Base-by-base conservation (phyloP, 2,797 vertebrate genomes). In the Hafferia zeledoni region DNA sequence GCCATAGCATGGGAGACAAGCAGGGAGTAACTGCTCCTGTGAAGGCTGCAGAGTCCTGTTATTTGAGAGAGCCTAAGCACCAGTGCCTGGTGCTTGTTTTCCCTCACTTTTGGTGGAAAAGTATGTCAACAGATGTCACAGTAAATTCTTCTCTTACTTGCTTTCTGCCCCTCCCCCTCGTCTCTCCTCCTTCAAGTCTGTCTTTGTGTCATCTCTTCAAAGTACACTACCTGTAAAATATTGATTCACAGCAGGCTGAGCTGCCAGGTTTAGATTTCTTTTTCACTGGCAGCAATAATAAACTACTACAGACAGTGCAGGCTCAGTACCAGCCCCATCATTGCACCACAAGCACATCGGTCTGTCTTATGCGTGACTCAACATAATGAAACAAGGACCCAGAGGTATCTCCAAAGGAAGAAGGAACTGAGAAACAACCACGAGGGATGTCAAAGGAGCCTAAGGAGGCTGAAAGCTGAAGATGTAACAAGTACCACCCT, bases 201-300 rank as follows among this genome's bases (percentile, higher is more conserved):
- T 97, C 98, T 98, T 96, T 90, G 95, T 98, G 97, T 97, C 97
- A 97, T 97, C 96, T 97, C 97, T 98, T 98, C 98, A 98, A 98
- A 98, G 97, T 97, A 97, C 94, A 97, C 97, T 98, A 98, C 98
- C 98, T 98, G 98, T 98, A 98, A 98, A 98, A 98, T 98, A 98
- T 98, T 98, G 98, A 98, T 98, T 98, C 97, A 95, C 97, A 97
- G 98, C 97, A 98, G 98, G 97, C 97, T 98, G 97, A 97, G 97
- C 96, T 98, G 98, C 97, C 97, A 98, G 95, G 97, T 97, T 98
- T 97, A 96, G 96, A 97, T 97, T 97, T 98, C 97, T 96, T 96
- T 96, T 98, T 97, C 95, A 95, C 96, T 95, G 96, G 97, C 98
- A 97, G 97, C 95, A 96, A 93, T 97, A 97, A 98, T 97, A 98